Conservation (phyloP, 64 coral and sea anemone species). For the Stichodactyla mertensii region DNA sequence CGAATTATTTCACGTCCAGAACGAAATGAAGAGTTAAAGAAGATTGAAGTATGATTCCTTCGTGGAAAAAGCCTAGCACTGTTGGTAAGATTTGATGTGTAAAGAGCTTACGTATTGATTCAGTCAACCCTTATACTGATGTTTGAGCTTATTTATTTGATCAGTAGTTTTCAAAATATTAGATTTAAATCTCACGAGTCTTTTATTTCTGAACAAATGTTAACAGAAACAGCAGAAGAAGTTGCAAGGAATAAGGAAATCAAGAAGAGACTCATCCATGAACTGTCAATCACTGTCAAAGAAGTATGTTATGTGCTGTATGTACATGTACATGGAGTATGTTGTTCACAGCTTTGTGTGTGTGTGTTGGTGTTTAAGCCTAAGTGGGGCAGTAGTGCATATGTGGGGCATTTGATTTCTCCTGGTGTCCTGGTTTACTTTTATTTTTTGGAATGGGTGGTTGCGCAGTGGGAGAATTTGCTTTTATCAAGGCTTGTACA, state of each 20-base stretch:
- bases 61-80: neutral
- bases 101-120: neutral
- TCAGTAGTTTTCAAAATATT: neutral
- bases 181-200: neutral
- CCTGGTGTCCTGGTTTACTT: too few species aligned
- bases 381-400: neutral
- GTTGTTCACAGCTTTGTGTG: neutral
- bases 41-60: neutral
- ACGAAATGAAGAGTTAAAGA: neutral
- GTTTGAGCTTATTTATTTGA: neutral
- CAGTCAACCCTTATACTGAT: neutral
- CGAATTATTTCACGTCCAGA: neutral
- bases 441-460: too few species aligned
- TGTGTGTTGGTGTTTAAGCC: too few species aligned
- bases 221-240: conserved; percentile 67
- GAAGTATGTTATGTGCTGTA: conserved; percentile 41
- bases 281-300: conserved; percentile 70
- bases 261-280: conserved; percentile 70
- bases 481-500: too few species aligned
- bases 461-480: too few species aligned
- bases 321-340: too few species aligned
- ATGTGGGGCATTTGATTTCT: too few species aligned
- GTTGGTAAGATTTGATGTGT: neutral
- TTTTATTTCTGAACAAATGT: neutral
- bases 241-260: conserved; percentile 49